A percentile compares a stretch with the other conserved stretches of the same genome.
These are phyloP conservation scores for Manduca sexta DNA, from an alignment of 1,140 invertebrate species.

Conservation along the genomic window DNA sequence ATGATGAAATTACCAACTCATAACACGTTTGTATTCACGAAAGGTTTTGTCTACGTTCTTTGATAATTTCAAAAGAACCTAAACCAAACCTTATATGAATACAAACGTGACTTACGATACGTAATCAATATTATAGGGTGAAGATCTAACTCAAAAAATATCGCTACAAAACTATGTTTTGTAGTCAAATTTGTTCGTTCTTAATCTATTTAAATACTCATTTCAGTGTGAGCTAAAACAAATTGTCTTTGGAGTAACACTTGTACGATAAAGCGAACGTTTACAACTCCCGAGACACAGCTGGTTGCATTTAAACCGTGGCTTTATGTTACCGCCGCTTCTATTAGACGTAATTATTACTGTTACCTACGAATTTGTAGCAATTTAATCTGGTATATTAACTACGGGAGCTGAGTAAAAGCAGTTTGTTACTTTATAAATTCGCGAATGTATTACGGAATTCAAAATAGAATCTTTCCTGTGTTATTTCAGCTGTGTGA, in stretches of 20 bases:
- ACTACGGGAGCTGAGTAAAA: background rate
- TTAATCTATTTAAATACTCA: constrained; percentile 16
- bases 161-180: constrained; percentile 1
- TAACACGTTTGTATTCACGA: no score
- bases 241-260: constrained; percentile 29
- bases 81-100: no score
- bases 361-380: constrained; percentile 39
- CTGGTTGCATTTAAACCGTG: constrained; percentile 44
- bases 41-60: no score
- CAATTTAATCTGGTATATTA: constrained; percentile 17
- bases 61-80: no score
- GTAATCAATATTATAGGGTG: no score
- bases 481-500: no score
- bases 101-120: no score
- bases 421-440: constrained; percentile 4
- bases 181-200: background rate
- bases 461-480: no score
- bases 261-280: constrained; percentile 34
- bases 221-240: constrained; percentile 22
- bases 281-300: constrained; percentile 43
- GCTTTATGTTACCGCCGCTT: constrained; percentile 43
- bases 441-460: background rate
- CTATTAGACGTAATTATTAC: constrained; percentile 47
- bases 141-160: no score
- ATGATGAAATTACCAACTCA: no score